phyloP scores from a whole-genome alignment of 1,140 invertebrate species.

The Gryon sp. region DNA sequence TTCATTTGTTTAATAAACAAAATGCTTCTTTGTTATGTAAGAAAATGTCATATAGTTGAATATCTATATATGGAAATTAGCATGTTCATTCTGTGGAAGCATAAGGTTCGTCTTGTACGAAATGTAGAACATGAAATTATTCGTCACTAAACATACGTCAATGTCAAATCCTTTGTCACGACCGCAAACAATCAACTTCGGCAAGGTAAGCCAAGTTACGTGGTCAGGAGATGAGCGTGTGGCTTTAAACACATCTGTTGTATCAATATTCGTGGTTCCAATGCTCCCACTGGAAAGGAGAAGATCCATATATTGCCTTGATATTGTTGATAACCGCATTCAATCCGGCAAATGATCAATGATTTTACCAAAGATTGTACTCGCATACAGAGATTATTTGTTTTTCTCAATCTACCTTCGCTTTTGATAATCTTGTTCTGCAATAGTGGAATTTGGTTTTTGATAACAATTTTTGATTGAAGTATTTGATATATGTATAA shows the following conservation, averaged over 20 bases:
- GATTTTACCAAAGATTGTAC: not conserved
- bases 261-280: slow-evolving; percentile 62
- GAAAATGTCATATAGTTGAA: too few species aligned
- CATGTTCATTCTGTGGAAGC: too few species aligned
- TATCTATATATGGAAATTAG: too few species aligned
- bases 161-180: slow-evolving; percentile 71
- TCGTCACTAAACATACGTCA: slow-evolving; percentile 41
- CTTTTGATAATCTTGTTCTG: too few species aligned
- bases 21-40: too few species aligned
- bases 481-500: too few species aligned
- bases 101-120: not conserved
- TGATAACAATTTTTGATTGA: too few species aligned
- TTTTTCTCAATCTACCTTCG: too few species aligned
- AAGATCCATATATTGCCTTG: slow-evolving; percentile 38
- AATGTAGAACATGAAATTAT: slow-evolving; percentile 24
- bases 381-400: too few species aligned
- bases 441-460: too few species aligned
- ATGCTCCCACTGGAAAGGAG: slow-evolving; percentile 60
- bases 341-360: slow-evolving; percentile 31
- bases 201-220: slow-evolving; percentile 63
- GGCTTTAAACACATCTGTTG: slow-evolving; percentile 68
- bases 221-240: slow-evolving; percentile 64
- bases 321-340: slow-evolving; percentile 41
- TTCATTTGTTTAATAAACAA: too few species aligned
- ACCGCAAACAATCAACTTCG: slow-evolving; percentile 70